phyloP scores from a whole-genome alignment of 2,797 vertebrate species.

The Oophaga sylvatica region DNA sequence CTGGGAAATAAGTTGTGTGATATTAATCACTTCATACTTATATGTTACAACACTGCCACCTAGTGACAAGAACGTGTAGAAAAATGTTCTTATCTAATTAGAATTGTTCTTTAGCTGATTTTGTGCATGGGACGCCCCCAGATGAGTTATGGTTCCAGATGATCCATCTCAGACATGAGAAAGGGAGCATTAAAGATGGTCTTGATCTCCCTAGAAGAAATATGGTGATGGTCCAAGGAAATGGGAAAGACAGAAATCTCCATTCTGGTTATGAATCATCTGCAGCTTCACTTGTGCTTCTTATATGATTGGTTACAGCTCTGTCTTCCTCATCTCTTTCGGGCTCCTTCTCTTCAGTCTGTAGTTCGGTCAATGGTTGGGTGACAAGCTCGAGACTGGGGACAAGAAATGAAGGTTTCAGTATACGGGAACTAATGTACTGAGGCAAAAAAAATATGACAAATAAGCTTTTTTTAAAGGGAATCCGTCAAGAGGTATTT shows the following conservation, averaged over 20 bases:
- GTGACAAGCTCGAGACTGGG: slow-evolving; percentile 41
- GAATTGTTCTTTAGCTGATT: background rate
- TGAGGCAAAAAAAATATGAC: background rate
- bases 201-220: background rate
- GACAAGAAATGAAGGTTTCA: background rate
- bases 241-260: background rate
- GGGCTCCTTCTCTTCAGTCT: background rate
- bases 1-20: background rate
- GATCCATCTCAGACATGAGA: background rate
- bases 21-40: background rate
- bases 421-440: background rate
- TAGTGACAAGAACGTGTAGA: background rate
- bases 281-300: background rate
- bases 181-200: background rate
- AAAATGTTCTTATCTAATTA: background rate
- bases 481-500: too few relatives aligned
- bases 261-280: background rate
- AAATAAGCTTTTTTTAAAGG: too few relatives aligned
- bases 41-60: background rate
- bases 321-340: background rate
- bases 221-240: background rate
- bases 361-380: background rate
- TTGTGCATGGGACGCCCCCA: background rate
- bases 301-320: background rate
- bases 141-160: background rate